These are phyloP conservation scores for Bedellia somnulentella DNA, from an alignment of 2,888 invertebrate genomes.

Conservation along the genomic window DNA sequence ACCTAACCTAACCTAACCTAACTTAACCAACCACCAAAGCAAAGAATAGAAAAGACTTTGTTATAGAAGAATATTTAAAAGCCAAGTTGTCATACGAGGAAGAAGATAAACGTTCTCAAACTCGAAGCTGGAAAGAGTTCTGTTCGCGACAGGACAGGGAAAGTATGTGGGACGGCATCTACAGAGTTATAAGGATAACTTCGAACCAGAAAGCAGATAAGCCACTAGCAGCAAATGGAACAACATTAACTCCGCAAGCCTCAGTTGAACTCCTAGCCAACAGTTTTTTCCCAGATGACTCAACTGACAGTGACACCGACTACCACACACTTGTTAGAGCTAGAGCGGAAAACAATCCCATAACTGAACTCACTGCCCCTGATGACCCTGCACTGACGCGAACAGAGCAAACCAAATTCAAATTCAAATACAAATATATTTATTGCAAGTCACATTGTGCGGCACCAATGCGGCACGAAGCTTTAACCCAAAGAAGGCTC, in stretches of 20 bases:
- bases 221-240: neutral
- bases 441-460: too few relatives aligned
- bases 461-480: constrained; percentile 5
- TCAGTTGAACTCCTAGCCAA: constrained; percentile 2
- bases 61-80: constrained; percentile 3
- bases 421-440: too few relatives aligned
- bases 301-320: neutral
- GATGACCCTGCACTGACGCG: constrained; percentile 4
- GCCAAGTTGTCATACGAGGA: neutral
- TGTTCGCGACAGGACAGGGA: too few relatives aligned
- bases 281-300: constrained; percentile 4
- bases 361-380: neutral
- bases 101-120: neutral
- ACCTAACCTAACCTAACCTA: too few relatives aligned
- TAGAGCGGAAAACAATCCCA: neutral
- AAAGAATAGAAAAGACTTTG: too few relatives aligned
- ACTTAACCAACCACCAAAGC: too few relatives aligned
- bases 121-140: constrained; percentile 2
- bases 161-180: too few relatives aligned
- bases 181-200: constrained; percentile 1
- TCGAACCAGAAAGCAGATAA: neutral
- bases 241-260: neutral
- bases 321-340: neutral
- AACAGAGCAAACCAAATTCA: constrained; percentile 3
- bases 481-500: too few relatives aligned